These are phyloP conservation scores for Myrmecophaga tridactyla DNA, from an alignment of 2,113 vertebrate genomes.

Conservation along the genomic window DNA sequence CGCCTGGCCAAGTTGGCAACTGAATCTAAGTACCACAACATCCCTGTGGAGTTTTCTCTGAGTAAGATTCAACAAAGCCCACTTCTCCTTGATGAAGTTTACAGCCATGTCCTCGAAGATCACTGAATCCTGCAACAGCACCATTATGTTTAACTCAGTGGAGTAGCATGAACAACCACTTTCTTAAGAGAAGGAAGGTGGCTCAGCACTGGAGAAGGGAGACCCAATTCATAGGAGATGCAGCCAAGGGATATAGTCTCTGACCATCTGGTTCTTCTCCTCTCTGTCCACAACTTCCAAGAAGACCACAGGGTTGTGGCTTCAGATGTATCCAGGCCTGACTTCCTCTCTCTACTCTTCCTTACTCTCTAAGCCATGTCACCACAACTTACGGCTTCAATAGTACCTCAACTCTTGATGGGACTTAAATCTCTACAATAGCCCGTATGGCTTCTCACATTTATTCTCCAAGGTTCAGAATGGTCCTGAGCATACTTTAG, in stretches of 20 bases:
- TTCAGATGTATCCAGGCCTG: not conserved
- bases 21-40: too few relatives aligned
- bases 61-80: not conserved
- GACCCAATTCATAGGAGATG: not conserved
- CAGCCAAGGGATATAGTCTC: not conserved
- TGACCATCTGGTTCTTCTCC: not conserved
- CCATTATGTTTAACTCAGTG: not conserved
- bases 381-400: not conserved
- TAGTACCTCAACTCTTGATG: not conserved
- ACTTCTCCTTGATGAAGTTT: conserved; percentile 38
- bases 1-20: too few relatives aligned
- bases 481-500: too few relatives aligned
- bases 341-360: not conserved
- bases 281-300: not conserved
- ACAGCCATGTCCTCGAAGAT: not conserved
- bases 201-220: not conserved
- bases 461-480: too few relatives aligned
- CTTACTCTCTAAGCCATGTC: not conserved
- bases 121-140: not conserved
- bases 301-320: not conserved
- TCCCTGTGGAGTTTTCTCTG: conserved; percentile 21
- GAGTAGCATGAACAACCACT: too few relatives aligned
- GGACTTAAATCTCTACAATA: not conserved
- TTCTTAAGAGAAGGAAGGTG: not conserved
- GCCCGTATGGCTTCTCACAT: too few relatives aligned